Evolutionary conservation across 2,797 vertebrate species (phyloP).

Genomic region (Hybognathus amarus): DNA sequence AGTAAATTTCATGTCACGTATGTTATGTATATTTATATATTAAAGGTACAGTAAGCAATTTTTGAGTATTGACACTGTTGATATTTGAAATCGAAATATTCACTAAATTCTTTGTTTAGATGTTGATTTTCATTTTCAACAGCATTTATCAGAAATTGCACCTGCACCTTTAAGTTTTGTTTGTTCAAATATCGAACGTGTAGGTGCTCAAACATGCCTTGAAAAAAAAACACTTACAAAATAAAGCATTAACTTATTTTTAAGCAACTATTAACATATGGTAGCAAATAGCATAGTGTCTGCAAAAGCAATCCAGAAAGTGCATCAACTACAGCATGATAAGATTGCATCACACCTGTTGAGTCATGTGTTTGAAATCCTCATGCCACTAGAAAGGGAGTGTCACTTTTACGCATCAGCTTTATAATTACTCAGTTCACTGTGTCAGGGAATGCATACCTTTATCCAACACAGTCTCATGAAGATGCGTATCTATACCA

Average conservation of each 20-base stretch:
- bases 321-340: background rate
- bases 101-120: background rate
- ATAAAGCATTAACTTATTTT: too few relatives aligned
- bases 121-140: background rate
- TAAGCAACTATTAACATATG: background rate
- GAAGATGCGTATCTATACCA: too few relatives aligned
- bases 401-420: background rate
- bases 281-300: conserved; percentile 8
- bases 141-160: background rate
- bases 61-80: background rate
- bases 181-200: background rate
- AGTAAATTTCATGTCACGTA: background rate
- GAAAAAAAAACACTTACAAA: background rate
- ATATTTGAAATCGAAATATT: background rate
- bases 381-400: conserved; percentile 17
- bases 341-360: conserved; percentile 23
- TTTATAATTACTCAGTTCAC: background rate
- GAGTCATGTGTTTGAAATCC: conserved; percentile 9
- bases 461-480: too few relatives aligned
- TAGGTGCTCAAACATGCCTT: background rate
- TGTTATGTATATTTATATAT: background rate
- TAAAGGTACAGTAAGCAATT: background rate
- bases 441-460: background rate
- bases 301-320: background rate
- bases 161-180: background rate